Evolutionary conservation across 2,888 invertebrate species (phyloP).

Genomic region (Heliconius charithonia): DNA sequence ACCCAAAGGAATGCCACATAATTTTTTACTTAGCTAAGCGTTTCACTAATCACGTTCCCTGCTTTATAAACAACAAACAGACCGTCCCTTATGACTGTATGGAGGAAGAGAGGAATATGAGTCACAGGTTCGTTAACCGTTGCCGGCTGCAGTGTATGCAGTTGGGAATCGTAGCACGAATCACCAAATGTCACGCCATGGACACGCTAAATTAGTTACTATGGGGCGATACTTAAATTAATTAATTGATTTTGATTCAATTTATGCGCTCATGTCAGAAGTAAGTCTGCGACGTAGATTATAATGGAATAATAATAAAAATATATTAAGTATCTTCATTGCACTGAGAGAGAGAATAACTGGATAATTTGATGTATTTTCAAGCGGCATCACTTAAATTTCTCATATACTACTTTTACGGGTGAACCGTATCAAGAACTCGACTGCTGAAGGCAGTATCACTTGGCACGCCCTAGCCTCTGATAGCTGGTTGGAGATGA

Average conservation of each 20-base stretch:
- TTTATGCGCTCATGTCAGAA: too few relatives aligned
- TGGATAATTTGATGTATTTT: too few relatives aligned
- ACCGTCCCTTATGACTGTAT: neutral
- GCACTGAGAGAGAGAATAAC: too few relatives aligned
- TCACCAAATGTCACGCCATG: conserved; percentile 30
- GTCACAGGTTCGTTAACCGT: conserved; percentile 35
- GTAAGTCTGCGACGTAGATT: too few relatives aligned
- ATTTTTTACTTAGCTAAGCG: neutral
- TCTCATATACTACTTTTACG: neutral
- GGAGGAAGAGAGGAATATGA: conserved; percentile 17
- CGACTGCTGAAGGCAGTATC: neutral
- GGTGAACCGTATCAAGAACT: neutral
- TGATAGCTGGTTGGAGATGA: too few relatives aligned
- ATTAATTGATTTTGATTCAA: neutral
- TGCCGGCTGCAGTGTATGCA: conserved; percentile 16
- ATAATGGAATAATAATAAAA: too few relatives aligned
- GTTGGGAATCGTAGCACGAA: conserved; percentile 21
- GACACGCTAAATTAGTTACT: conserved; percentile 7
- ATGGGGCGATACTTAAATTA: neutral
- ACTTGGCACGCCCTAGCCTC: too few relatives aligned
- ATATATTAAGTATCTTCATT: too few relatives aligned
- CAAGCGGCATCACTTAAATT: too few relatives aligned
- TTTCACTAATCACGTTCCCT: neutral
- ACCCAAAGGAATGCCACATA: neutral
- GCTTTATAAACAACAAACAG: conserved; percentile 9